Base-by-base conservation (phyloP, 1,140 invertebrate genomes). In the Pseudomyrmex concolor region DNA sequence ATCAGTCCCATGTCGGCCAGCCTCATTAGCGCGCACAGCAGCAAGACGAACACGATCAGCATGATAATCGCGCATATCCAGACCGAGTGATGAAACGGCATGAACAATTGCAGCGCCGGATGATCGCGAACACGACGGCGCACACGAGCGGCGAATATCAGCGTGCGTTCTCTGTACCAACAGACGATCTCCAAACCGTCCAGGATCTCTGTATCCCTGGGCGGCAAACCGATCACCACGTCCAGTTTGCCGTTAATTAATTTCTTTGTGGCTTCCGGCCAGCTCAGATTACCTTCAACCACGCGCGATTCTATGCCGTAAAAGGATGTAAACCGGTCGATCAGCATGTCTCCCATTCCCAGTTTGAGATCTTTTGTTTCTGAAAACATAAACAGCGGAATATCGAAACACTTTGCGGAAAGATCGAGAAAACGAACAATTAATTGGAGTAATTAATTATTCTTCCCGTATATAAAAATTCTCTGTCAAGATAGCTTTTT, bases 41-140 rank as follows among this genome's bases (percentile, higher is more conserved):
- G 15, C 4, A 70, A 15, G 2, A 22, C 0, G 43, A 76, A 82
- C 12, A 60, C 10, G 1, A 82, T 0, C 9, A 70, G 34, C 0
- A 72, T 2, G 1, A 78, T 8, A 9, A 84, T 12, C 12, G 55
- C 50, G 63, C 70, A 81, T 1, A 84, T 7, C 83, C 76, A 84
- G 54, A 86, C 76, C 0, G 50, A 2, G 2, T 68, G 62, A 7
- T 55, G 64, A 43, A 84, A 84, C 2, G 85, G 76, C 13, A 43
- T 81, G 7, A 84, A 5, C 25, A 73, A 2, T 3, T 51, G 50
- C 4, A 84, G 7, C 2, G 68, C 2, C 10, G 60, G 34, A 34
- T 34, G 34, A 34, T 34, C 19, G 22, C 43, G 43, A 15, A 15
- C 60, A 1, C 59, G 48, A 15, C 59, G 48, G 9, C 22, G 25